These are phyloP conservation scores for Heliopora coerulea DNA, from an alignment of 92 coral and sea anemone species.

Conservation along the genomic window DNA sequence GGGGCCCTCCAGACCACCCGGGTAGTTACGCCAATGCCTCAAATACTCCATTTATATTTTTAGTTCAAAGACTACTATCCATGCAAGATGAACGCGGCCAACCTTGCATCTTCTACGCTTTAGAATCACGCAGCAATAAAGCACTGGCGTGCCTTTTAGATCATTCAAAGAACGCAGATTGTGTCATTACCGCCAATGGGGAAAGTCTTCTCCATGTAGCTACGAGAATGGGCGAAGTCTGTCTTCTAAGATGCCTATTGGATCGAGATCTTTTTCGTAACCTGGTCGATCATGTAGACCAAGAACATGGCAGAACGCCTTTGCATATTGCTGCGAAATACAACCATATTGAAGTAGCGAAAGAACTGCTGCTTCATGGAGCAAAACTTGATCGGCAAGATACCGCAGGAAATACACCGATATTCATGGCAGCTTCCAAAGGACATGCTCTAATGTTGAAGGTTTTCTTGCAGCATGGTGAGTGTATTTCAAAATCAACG, in stretches of 20 bases:
- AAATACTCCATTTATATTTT: no score
- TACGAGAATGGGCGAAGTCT: conserved; percentile 6
- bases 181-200: conserved; percentile 21
- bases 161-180: background rate
- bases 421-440: conserved; percentile 29
- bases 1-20: no score
- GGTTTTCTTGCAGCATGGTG: conserved; percentile 28
- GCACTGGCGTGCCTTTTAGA: conserved; percentile 5
- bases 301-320: conserved; percentile 48
- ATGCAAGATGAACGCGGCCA: conserved; percentile 36
- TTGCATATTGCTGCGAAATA: conserved; percentile 64
- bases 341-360: conserved; percentile 57
- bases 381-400: conserved; percentile 57
- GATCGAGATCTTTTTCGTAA: background rate
- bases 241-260: background rate
- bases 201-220: conserved; percentile 40
- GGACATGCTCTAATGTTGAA: conserved; percentile 30
- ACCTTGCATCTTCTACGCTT: conserved; percentile 32
- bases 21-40: no score
- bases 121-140: conserved; percentile 31
- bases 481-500: no score
- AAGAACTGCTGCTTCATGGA: conserved; percentile 62
- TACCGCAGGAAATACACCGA: conserved; percentile 63
- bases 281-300: conserved; percentile 43
- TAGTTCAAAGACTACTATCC: conserved; percentile 26